phyloP scores from a whole-genome alignment of 2,113 vertebrate genomes.

The Aptenodytes forsteri region DNA sequence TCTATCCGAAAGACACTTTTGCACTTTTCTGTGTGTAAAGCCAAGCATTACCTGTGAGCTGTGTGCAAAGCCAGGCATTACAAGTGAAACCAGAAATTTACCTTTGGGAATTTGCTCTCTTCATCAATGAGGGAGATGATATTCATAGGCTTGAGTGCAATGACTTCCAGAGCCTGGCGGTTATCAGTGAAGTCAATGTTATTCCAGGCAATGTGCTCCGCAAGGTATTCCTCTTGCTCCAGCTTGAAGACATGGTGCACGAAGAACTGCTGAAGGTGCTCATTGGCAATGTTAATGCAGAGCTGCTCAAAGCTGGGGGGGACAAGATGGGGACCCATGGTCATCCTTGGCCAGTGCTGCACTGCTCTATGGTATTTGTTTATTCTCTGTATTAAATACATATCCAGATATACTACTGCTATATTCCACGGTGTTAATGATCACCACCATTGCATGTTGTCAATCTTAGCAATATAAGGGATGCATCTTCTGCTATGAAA shows the following conservation, averaged over 20 bases:
- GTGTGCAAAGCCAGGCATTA: neutral
- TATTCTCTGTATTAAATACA: neutral
- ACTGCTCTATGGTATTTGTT: neutral
- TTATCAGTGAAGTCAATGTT: conserved; percentile 90
- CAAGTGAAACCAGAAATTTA: conserved; percentile 7
- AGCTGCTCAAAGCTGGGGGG: conserved; percentile 92
- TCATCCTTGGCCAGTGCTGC: neutral
- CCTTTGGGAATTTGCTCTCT: conserved; percentile 95
- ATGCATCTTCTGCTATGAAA: neutral
- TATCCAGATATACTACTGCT: neutral
- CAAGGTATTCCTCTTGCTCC: conserved; percentile 91
- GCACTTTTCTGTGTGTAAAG: neutral
- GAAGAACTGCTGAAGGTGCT: conserved; percentile 98
- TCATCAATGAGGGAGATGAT: conserved; percentile 93
- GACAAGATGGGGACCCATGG: neutral
- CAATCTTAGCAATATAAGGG: neutral
- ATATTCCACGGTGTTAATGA: neutral
- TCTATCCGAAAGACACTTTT: neutral
- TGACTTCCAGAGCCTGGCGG: conserved; percentile 81
- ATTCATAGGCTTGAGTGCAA: conserved; percentile 88
- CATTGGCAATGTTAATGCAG: conserved; percentile 97
- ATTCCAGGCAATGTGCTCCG: conserved; percentile 86
- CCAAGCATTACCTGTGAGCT: neutral
- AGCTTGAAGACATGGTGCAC: conserved; percentile 90
- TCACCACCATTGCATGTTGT: neutral